Conservation (phyloP, 2,797 vertebrate genomes). For the Macroramphosus scolopax region DNA sequence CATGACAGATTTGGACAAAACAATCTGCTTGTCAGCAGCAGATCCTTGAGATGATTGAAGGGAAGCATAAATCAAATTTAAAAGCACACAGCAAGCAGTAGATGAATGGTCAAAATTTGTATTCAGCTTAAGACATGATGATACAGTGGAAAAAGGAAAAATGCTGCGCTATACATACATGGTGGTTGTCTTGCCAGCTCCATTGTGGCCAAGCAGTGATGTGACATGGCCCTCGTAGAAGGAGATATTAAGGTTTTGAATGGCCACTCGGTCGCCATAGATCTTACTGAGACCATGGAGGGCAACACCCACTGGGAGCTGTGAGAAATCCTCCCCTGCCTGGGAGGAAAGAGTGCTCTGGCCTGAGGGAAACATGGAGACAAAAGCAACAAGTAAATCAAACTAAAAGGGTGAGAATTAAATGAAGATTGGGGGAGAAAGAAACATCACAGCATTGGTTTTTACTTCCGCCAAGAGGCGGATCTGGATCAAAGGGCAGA, state of each 20-base stretch:
- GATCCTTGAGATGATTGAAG: slow-evolving; percentile 57
- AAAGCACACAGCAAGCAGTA: slow-evolving; percentile 21
- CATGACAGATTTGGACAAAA: slow-evolving; percentile 65
- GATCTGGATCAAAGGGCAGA: too few species aligned
- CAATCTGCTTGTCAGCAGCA: slow-evolving; percentile 60
- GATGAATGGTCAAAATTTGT: slow-evolving; percentile 25
- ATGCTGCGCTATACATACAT: slow-evolving; percentile 78
- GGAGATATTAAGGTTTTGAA: slow-evolving; percentile 88
- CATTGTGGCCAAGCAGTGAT: slow-evolving; percentile 94
- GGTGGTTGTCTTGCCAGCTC: slow-evolving; percentile 97
- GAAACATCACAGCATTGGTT: slow-evolving; percentile 12
- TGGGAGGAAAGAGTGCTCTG: slow-evolving; percentile 69
- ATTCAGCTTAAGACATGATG: slow-evolving; percentile 27
- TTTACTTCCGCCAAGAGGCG: too few species aligned
- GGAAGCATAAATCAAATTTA: slow-evolving; percentile 46
- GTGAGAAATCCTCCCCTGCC: slow-evolving; percentile 79
- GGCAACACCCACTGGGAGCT: slow-evolving; percentile 85
- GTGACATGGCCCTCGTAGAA: slow-evolving; percentile 96
- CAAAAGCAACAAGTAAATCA: slow-evolving; percentile 31
- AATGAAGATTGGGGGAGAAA: slow-evolving; percentile 14
- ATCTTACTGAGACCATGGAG: slow-evolving; percentile 87
- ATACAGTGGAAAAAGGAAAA: slow-evolving; percentile 10
- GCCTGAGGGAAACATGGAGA: slow-evolving; percentile 57
- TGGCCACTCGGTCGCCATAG: slow-evolving; percentile 84
- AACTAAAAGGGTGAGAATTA: slow-evolving; percentile 12